phyloP scores from a whole-genome alignment of 2,797 vertebrate species.

The Potorous gilbertii region DNA sequence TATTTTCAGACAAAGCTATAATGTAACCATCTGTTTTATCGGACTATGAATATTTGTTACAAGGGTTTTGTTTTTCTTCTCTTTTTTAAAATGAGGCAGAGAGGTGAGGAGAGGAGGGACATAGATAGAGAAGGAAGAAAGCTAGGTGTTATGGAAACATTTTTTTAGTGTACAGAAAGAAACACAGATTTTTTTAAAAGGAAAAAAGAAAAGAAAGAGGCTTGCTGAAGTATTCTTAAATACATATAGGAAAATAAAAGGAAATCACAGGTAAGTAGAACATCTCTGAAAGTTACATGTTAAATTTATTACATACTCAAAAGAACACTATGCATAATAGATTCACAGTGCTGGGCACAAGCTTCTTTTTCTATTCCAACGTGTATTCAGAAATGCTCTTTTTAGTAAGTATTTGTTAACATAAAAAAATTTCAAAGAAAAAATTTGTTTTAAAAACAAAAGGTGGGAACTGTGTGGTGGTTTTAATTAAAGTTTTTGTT shows the following conservation, averaged over 20 bases:
- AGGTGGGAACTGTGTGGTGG: neutral
- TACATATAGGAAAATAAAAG: neutral
- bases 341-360: neutral
- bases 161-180: neutral
- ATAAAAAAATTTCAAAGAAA: neutral
- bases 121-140: neutral
- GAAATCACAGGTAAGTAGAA: neutral
- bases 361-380: neutral
- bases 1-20: neutral
- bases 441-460: slow-evolving; percentile 11
- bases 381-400: neutral
- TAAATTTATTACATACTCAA: neutral
- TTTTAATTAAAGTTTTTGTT: slow-evolving; percentile 16
- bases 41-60: neutral
- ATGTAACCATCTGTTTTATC: neutral
- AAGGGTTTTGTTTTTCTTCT: neutral
- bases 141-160: neutral
- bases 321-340: neutral
- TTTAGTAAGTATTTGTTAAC: neutral
- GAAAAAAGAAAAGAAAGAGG: neutral
- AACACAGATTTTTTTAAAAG: neutral
- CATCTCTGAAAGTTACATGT: too few relatives aligned
- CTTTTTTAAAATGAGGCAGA: neutral
- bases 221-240: neutral
- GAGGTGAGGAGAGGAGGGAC: neutral